A percentile compares a stretch with the other conserved stretches of the same genome.
Evolutionary conservation across 1,140 invertebrate species (phyloP).

Genomic region (Nasonia longicornis): DNA sequence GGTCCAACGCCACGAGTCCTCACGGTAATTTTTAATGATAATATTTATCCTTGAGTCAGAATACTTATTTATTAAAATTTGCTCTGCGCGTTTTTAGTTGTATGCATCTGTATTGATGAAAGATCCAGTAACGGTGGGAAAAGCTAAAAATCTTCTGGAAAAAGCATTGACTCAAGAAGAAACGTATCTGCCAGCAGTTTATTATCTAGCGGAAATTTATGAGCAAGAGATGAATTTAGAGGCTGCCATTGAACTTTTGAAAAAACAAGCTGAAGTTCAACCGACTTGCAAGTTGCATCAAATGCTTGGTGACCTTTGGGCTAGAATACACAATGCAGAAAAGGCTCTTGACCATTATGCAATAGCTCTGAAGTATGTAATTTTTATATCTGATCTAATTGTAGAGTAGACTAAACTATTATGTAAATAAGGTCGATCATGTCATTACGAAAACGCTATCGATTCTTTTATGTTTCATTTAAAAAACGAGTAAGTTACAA

Average conservation of each 20-base stretch:
- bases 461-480: no score
- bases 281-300: constrained; percentile 78
- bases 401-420: neutral
- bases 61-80: neutral
- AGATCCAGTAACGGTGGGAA: constrained; percentile 74
- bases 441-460: neutral
- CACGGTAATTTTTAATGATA: constrained; percentile 69
- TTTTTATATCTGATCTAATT: constrained; percentile 11
- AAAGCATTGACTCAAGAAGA: constrained; percentile 78
- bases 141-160: constrained; percentile 78
- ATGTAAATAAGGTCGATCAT: no score
- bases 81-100: constrained; percentile 68
- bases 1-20: constrained; percentile 78
- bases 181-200: constrained; percentile 77
- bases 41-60: neutral
- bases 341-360: constrained; percentile 81
- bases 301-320: constrained; percentile 77
- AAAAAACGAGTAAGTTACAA: constrained; percentile 11
- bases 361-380: constrained; percentile 75
- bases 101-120: constrained; percentile 79
- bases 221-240: constrained; percentile 74
- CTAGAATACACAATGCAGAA: constrained; percentile 72
- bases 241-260: constrained; percentile 72
- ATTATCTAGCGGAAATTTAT: constrained; percentile 75
- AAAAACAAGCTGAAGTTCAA: constrained; percentile 74